These are phyloP conservation scores for Macropus fuliginosus DNA, from an alignment of 2,797 vertebrate species.

Conservation along the genomic window DNA sequence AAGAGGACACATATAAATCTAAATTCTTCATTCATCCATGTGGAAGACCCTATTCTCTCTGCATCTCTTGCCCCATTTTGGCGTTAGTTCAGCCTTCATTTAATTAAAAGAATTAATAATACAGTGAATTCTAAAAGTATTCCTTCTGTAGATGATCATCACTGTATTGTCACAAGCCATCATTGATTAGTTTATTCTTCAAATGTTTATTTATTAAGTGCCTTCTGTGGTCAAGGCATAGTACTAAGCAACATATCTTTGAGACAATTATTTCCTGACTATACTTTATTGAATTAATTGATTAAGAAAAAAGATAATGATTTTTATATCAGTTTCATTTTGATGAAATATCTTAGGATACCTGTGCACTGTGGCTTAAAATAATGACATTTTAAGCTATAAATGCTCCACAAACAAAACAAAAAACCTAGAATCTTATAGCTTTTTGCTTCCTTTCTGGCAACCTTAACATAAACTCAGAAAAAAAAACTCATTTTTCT, in stretches of 20 bases:
- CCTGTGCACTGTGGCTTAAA: neutral
- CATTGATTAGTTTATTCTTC: neutral
- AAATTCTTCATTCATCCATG: neutral
- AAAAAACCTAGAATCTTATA: neutral
- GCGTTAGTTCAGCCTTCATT: neutral
- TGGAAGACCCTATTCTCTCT: neutral
- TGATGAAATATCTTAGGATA: neutral
- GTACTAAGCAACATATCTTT: neutral
- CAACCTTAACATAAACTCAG: neutral
- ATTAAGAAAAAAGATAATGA: neutral
- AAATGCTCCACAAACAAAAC: neutral
- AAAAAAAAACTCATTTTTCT: neutral
- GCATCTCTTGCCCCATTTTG: neutral
- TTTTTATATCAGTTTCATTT: neutral
- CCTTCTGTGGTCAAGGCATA: neutral
- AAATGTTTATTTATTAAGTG: neutral
- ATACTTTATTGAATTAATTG: neutral
- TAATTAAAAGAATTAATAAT: neutral
- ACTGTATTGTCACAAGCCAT: neutral
- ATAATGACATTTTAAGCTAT: neutral
- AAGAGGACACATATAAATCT: constrained; percentile 24
- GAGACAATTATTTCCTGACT: neutral
- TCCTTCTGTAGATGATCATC: neutral
- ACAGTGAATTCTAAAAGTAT: neutral
- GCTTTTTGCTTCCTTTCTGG: neutral